These are phyloP conservation scores for Desoria tigrina DNA, from an alignment of 2,888 invertebrate genomes.

Conservation along the genomic window DNA sequence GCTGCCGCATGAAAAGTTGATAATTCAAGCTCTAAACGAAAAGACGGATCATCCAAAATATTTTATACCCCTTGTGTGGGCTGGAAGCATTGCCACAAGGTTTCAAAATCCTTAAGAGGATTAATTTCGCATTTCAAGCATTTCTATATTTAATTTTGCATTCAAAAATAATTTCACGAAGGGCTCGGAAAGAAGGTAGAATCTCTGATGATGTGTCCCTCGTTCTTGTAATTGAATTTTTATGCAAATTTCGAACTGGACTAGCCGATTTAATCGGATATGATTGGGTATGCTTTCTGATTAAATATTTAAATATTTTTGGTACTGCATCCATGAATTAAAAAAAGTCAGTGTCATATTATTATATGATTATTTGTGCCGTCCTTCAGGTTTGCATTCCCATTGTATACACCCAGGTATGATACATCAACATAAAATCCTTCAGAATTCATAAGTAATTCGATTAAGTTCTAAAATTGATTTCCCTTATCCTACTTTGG, in stretches of 20 bases:
- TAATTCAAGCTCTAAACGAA: constrained; percentile 55
- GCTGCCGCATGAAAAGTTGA: constrained; percentile 55
- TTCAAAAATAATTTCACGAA: no score
- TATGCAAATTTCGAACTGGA: constrained; percentile 57
- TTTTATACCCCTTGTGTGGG: constrained; percentile 57
- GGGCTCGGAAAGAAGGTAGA: constrained; percentile 55
- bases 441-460: no score
- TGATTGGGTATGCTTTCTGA: constrained; percentile 55
- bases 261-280: constrained; percentile 55
- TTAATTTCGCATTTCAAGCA: no score
- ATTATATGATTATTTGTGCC: constrained; percentile 1
- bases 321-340: no score
- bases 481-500: no score
- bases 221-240: constrained; percentile 58
- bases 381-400: constrained; percentile 55
- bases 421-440: no score
- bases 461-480: no score
- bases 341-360: no score
- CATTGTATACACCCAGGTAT: constrained; percentile 57
- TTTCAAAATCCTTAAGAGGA: no score
- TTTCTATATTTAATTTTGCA: no score
- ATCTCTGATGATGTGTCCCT: constrained; percentile 58
- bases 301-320: background rate
- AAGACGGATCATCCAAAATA: constrained; percentile 54
- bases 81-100: constrained; percentile 52